Conservation (phyloP, 2,797 vertebrate species). For the Chelonia mydas region DNA sequence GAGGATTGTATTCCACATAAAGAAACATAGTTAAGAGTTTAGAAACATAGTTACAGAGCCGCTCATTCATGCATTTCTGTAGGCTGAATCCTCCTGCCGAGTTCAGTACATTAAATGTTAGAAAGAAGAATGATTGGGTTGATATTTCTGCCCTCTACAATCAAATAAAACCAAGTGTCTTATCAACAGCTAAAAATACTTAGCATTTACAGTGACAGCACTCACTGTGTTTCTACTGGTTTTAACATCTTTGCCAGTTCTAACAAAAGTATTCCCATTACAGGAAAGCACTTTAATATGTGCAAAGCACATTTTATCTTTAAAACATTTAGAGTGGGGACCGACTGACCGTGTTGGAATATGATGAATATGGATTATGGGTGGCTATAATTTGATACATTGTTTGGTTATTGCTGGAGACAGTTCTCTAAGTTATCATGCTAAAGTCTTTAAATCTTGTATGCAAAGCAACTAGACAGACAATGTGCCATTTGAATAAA, state of each 20-base stretch:
- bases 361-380: background rate
- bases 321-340: background rate
- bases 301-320: background rate
- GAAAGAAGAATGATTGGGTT: background rate
- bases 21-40: accelerated
- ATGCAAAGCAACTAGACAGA: accelerated
- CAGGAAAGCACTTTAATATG: background rate
- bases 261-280: background rate
- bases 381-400: background rate
- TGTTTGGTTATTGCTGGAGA: background rate
- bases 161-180: background rate
- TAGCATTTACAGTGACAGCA: background rate
- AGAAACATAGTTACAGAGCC: no score
- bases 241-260: background rate
- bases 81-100: accelerated
- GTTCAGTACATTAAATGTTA: accelerated
- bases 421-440: accelerated
- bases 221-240: background rate
- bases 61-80: accelerated
- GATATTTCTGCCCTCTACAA: background rate
- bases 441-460: accelerated
- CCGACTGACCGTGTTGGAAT: background rate
- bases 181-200: background rate
- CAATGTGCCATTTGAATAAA: background rate
- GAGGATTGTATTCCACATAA: background rate